A percentile compares a stretch with the other conserved stretches of the same genome.
These are phyloP conservation scores for Paramormyrops hopkinsi DNA, from an alignment of 2,797 vertebrate genomes.

Conservation along the genomic window DNA sequence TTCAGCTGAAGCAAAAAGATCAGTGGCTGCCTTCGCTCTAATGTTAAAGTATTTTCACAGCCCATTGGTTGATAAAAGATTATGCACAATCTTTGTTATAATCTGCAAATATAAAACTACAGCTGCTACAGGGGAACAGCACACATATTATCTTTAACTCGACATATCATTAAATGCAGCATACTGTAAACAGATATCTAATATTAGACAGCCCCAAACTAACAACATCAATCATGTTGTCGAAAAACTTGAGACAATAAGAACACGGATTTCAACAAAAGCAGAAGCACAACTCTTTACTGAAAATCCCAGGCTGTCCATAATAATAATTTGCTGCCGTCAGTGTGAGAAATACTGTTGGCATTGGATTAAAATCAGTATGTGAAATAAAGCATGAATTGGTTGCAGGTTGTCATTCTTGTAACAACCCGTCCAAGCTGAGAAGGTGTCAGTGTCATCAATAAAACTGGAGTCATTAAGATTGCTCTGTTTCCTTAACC, in stretches of 20 bases:
- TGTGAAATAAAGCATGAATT: slow-evolving; percentile 3
- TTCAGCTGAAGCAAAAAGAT: slow-evolving; percentile 1
- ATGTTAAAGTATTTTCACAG: background rate
- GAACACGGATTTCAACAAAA: background rate
- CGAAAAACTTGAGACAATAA: background rate
- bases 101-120: background rate
- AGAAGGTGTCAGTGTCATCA: background rate
- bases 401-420: background rate
- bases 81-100: background rate
- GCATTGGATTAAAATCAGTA: background rate
- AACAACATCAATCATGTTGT: background rate
- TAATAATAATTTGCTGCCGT: background rate
- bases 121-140: background rate
- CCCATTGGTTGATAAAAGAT: background rate
- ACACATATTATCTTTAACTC: background rate
- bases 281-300: background rate
- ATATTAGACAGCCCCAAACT: background rate
- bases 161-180: background rate
- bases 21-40: background rate
- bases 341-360: background rate
- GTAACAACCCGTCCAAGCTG: background rate
- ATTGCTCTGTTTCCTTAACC: background rate
- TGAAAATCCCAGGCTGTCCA: background rate
- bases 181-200: background rate
- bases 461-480: background rate